Base-by-base conservation (phyloP, 2,113 vertebrate species). In the Scatophagus argus region DNA sequence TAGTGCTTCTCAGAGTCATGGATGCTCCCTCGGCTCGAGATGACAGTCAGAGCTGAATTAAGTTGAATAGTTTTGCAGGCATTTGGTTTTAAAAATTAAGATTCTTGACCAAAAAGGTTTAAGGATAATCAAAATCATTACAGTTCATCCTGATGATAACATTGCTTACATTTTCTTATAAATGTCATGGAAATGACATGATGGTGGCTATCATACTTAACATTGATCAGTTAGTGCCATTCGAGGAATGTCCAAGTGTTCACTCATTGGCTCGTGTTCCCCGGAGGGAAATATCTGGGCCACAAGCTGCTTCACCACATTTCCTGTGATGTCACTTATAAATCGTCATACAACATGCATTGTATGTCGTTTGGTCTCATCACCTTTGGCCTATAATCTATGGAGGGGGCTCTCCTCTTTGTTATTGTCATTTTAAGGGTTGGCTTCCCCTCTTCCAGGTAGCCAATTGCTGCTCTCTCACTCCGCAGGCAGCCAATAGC, bases 341-440 rank as follows among this genome's bases (percentile, higher is more conserved):
- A 31, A 39, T 36, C 67, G 9, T 67, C 72, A 34, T 7, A 34
- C 4, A 39, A 46, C 16, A n/a, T 43, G 19, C n/a, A n/a, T 52
- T 19, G 1, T 21, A 1, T 13, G 11, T 13, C 0, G 1, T 8
- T 0, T 38, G 23, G 6, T 59, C 11, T 23, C 3, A 1, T 60
- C 9, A 11, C 17, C 14, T 7, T 4, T 31, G 11, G 11, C n/a
- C 9, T 1, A 5, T 21, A 5, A 25, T 3, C 43, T 27, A 9
- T 38, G 19, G 43, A 34, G 17, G 6, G 1, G 17, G 6, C 13
- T 78, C 71, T 66, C 23, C 39, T 59, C 84, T 83, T 74, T 87
- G 75, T 90, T 87, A 68, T 83, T 84, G 69, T 83, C 68, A 4
- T 38, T 13, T 41, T 51, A 62, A 51, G 65, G 82, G 77, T 21